Evolutionary conservation across 2,113 vertebrate genomes (phyloP), one percentile per base, ranked within the genome.

Genomic region (Strigops habroptila): DNA sequence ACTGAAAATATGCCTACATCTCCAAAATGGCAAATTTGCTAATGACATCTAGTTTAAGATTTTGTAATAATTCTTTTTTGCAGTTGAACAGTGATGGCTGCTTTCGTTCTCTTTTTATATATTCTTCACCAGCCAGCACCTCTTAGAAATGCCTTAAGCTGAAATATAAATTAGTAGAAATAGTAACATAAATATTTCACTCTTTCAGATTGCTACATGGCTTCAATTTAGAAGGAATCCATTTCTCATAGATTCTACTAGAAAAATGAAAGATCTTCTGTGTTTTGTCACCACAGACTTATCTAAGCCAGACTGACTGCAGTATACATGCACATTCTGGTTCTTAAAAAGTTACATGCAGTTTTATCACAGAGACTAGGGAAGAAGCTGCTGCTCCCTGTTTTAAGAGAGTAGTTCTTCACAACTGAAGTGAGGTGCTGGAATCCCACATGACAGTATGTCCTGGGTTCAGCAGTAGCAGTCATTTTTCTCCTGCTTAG

Each of bases 191-290:
- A 22, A 1, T 83, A 23, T 71, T 76, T 90, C 6, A 24, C 5
- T 90, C 86, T 97, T 96, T 74, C 97, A 99, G 99, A 43, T 92
- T 99, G 93, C 98, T 99, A 82, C 99, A 99, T 87, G 99, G 99
- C 25, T 99, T 99, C 97, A 99, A 99, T 96, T 97, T 98, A 79
- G 98, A 99, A 97, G 99, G 99, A 86, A 99, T 99, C 95, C 99
- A 99, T 97, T 99, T 99, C 97, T 99, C 99, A 81, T 99, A 98
- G 98, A 69, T 35, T 51, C 30, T 44, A 12, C 75, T 6, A 8
- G 60, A 85, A 82, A 86, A 80, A 43, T 17, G 35, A 64, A 88
- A 51, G 49, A 18, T 30, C 18, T 14, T 46, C 30, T 49, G 18
- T 37, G 10, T 62, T 88, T 88, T 69, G 48, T 55, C 39, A 76